These are phyloP conservation scores for Thaumatotibia leucotreta DNA, from an alignment of 1,140 invertebrate species.

Conservation along the genomic window DNA sequence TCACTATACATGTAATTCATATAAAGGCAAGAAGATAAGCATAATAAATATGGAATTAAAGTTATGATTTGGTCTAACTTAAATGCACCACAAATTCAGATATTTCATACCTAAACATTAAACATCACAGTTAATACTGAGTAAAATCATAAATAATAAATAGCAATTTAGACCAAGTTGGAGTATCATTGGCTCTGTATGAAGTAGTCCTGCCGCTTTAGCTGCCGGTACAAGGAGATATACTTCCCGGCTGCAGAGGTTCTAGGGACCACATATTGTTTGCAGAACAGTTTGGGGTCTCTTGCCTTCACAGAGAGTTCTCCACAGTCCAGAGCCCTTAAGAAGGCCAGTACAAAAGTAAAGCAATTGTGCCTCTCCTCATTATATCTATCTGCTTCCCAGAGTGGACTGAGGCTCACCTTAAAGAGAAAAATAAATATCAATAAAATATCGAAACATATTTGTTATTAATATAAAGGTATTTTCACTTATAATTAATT, in stretches of 20 bases:
- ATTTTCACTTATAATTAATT: conserved; percentile 18
- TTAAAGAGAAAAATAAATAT: conserved; percentile 37
- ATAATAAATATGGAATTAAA: conserved; percentile 14
- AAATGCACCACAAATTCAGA: conserved; percentile 65
- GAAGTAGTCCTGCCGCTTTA: conserved; percentile 74
- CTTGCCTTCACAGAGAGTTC: conserved; percentile 80
- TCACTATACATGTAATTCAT: not conserved
- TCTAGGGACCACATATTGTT: conserved; percentile 85
- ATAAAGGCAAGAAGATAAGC: not conserved
- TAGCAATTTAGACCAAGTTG: conserved; percentile 30
- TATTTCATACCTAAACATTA: conserved; percentile 53
- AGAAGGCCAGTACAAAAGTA: conserved; percentile 86
- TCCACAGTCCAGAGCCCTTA: conserved; percentile 80
- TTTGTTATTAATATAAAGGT: conserved; percentile 4
- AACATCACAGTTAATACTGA: conserved; percentile 73
- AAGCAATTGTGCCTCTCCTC: conserved; percentile 88
- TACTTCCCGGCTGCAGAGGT: conserved; percentile 88
- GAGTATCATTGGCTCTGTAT: conserved; percentile 66
- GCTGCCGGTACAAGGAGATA: conserved; percentile 85
- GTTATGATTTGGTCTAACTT: conserved; percentile 58
- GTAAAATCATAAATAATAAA: conserved; percentile 51
- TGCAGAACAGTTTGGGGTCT: conserved; percentile 83
- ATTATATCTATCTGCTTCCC: conserved; percentile 82
- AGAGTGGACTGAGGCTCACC: conserved; percentile 79
- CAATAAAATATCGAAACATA: not conserved